A percentile compares a stretch with the other conserved stretches of the same genome.
Evolutionary conservation across 2,888 invertebrate species (phyloP).

Genomic region (Nasonia oneida): DNA sequence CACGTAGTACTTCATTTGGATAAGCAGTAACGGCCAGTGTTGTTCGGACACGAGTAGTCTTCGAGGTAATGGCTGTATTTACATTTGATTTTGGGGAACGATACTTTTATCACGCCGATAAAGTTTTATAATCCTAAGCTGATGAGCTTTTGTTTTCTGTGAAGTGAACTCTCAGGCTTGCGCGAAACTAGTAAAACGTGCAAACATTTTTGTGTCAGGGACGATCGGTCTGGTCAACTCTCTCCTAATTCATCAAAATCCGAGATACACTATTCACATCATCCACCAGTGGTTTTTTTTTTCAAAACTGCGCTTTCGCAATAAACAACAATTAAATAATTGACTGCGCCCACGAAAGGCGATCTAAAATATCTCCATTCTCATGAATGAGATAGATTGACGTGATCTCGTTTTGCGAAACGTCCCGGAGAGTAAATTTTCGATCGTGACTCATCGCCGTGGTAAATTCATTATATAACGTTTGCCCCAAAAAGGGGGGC

Average conservation of each 20-base stretch:
- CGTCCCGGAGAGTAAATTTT: not conserved
- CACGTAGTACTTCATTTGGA: not conserved
- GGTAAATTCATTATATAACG: conserved; percentile 18
- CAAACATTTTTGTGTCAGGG: not conserved
- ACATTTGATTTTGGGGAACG: not conserved
- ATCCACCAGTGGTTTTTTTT: no score
- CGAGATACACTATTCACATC: no score
- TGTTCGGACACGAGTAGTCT: not conserved
- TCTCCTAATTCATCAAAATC: not conserved
- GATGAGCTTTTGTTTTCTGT: not conserved
- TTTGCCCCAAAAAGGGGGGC: not conserved
- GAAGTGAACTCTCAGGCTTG: not conserved
- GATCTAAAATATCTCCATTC: not conserved
- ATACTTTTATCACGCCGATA: not conserved
- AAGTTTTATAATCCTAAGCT: not conserved
- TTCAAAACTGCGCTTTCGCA: no score
- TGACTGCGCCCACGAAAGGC: no score
- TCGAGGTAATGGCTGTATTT: not conserved
- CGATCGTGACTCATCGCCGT: conserved; percentile 33
- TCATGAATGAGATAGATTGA: conserved; percentile 38
- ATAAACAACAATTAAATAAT: no score
- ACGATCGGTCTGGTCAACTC: not conserved
- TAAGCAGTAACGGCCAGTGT: not conserved
- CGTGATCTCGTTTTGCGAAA: conserved; percentile 28
- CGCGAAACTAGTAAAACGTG: not conserved